phyloP scores from a whole-genome alignment of 2,888 invertebrate genomes.

The Caenorhabditis sinica region DNA sequence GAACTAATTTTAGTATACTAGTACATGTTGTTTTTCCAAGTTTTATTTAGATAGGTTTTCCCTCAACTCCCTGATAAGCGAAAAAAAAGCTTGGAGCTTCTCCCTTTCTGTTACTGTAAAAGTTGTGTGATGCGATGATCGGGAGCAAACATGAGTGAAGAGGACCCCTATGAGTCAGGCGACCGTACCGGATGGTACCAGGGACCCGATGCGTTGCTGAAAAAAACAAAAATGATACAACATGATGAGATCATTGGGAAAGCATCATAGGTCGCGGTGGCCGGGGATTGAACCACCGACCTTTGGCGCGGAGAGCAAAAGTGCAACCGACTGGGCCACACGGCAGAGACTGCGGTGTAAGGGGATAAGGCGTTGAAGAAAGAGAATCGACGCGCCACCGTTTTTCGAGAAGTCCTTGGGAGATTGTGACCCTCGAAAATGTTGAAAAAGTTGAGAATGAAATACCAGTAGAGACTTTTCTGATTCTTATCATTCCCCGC shows the following conservation, averaged over 20 bases:
- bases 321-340: neutral
- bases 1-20: neutral
- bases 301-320: neutral
- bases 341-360: no score
- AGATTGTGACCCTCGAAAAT: no score
- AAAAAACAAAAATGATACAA: constrained; percentile 17
- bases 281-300: neutral
- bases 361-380: neutral
- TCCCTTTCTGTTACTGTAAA: constrained; percentile 3
- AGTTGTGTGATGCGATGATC: neutral
- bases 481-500: constrained; percentile 25
- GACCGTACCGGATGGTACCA: constrained; percentile 8
- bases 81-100: neutral
- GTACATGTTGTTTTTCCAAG: neutral
- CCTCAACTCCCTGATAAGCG: neutral
- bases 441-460: no score
- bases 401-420: no score
- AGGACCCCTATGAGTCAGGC: constrained; percentile 16
- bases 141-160: constrained; percentile 11
- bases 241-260: constrained; percentile 39
- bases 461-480: neutral
- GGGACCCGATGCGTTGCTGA: neutral
- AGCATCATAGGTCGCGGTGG: neutral
- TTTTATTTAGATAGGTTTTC: neutral
- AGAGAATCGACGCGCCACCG: neutral